Base-by-base conservation (phyloP, 2,888 invertebrate genomes). In the Pecten maximus region DNA sequence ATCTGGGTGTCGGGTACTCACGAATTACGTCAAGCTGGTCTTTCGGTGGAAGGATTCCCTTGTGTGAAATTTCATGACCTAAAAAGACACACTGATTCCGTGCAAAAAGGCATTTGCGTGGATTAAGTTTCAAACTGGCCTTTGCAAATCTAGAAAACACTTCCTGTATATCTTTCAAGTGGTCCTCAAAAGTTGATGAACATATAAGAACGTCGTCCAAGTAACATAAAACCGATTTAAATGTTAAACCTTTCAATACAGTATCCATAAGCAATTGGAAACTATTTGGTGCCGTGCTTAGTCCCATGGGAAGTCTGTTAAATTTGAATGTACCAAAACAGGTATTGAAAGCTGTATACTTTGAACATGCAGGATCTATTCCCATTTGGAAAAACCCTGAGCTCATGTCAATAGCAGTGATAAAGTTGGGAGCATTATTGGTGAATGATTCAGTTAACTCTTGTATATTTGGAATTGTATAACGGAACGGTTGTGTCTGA, bases 41-140 rank as follows among this genome's bases (percentile, higher is more conserved):
- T 23, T 48, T 6, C 0, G 92, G 90, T 16, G 91, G 91, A 16
- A 44, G 35, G 23, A 91, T 91, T 50, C 91, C 91, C 0, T 88
- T 87, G 2, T 54, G 19, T 6, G 54, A 54, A 2, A 91, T 90
- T 39, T 90, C 87, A 90, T 92, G 92, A 39, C 92, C 91, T 12
- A 92, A 50, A 87, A 91, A 91, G 3, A 92, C 88, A 44, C 92
- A 54, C 54, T 19, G 6, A n/a, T 23, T 8, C 19, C 12, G 2
- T 23, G n/a, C 23, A 54, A 54, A 54, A 23, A 23, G n/a, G n/a
- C 54, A 54, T 23, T 54, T 54, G 19, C 23, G 6, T 19, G 50
- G 50, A 19, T 19, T 19, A 16, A 50, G 19, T 50, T 50, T 50
- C 50, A 54, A 54, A 2, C 54, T 23, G 0, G 54, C 54, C 6